Conservation (phyloP, 2,888 invertebrate species). For the Melanostoma mellinum region DNA sequence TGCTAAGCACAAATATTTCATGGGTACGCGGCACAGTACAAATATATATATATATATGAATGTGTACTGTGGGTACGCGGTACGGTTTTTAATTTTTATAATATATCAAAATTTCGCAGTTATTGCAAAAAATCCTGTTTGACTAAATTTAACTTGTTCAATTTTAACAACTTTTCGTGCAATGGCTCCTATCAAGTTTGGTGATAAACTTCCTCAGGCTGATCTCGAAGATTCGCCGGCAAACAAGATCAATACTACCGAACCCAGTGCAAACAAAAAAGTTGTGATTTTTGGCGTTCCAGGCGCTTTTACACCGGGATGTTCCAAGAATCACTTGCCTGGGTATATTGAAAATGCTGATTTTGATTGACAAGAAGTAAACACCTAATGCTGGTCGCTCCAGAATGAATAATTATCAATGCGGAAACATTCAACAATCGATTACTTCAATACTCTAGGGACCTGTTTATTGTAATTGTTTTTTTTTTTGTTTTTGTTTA, state of each 20-base stretch:
- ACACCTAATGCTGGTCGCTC: background rate
- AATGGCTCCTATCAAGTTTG: slow-evolving; percentile 85
- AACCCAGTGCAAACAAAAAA: slow-evolving; percentile 90
- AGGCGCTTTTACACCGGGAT: slow-evolving; percentile 97
- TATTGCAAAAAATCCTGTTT: too few species aligned
- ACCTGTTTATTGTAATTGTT: slow-evolving; percentile 5
- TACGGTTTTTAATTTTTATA: too few species aligned
- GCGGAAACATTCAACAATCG: slow-evolving; percentile 3
- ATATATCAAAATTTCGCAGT: too few species aligned
- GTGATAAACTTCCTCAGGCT: slow-evolving; percentile 90
- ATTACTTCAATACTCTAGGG: slow-evolving; percentile 25
- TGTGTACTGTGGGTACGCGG: too few species aligned
- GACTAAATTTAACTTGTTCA: too few species aligned
- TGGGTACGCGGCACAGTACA: too few species aligned
- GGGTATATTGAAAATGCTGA: slow-evolving; percentile 91
- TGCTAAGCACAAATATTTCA: too few species aligned
- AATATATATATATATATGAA: too few species aligned
- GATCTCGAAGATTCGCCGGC: slow-evolving; percentile 94
- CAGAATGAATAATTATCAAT: slow-evolving; percentile 18
- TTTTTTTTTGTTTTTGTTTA: slow-evolving; percentile 1
- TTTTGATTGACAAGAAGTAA: slow-evolving; percentile 82
- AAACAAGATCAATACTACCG: slow-evolving; percentile 91
- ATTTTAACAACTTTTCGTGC: too few species aligned
- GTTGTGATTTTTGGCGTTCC: slow-evolving; percentile 95
- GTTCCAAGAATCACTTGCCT: slow-evolving; percentile 95